A percentile compares a stretch with the other conserved stretches of the same genome.
Evolutionary conservation across 2,113 vertebrate species (phyloP).

Genomic region (Ictalurus furcatus): DNA sequence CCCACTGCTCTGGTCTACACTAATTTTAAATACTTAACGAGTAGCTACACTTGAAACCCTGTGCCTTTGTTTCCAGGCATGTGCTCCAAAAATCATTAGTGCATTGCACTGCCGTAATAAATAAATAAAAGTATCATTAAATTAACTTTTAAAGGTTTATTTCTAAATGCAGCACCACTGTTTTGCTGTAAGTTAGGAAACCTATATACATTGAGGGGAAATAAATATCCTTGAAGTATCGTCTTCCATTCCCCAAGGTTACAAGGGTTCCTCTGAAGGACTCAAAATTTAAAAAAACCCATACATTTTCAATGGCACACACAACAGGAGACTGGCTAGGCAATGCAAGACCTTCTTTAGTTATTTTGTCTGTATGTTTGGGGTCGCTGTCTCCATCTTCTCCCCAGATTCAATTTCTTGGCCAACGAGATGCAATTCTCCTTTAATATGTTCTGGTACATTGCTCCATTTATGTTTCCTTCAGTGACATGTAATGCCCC

Average conservation of each 20-base stretch:
- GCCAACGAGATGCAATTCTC: neutral
- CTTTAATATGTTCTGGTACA: neutral
- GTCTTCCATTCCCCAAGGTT: neutral
- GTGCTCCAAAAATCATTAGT: neutral
- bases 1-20: neutral
- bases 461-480: neutral
- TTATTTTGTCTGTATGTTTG: neutral
- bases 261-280: neutral
- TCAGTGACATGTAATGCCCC: neutral
- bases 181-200: neutral
- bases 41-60: neutral
- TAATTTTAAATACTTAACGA: conserved; percentile 7
- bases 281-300: neutral
- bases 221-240: neutral
- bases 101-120: neutral
- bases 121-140: neutral
- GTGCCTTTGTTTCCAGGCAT: neutral
- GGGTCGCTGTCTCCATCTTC: neutral
- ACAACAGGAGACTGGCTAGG: neutral
- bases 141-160: neutral
- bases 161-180: neutral
- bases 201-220: neutral
- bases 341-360: neutral
- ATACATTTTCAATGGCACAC: neutral
- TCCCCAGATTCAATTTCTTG: neutral